Conservation (phyloP, 2,113 vertebrate genomes). For the Burhinus bistriatus region DNA sequence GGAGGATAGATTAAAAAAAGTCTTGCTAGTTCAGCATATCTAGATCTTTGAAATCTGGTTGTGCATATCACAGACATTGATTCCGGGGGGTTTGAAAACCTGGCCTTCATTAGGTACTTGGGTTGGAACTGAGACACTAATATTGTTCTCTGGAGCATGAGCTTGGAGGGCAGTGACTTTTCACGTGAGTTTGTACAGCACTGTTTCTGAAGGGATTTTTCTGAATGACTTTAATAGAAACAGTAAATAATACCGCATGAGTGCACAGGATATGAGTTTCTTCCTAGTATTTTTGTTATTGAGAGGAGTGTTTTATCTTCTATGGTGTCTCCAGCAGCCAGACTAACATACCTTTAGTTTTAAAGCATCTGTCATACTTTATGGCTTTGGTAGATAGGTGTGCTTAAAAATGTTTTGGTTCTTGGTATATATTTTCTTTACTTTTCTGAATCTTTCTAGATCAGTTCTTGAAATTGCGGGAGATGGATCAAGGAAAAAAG, state of each 20-base stretch:
- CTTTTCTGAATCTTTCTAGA: not conserved
- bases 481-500: not conserved
- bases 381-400: not conserved
- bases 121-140: not conserved
- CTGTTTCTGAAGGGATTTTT: not conserved
- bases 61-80: not conserved
- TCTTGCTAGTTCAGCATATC: not conserved
- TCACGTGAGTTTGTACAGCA: not conserved
- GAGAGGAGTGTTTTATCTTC: conserved; percentile 23
- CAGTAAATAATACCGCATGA: not conserved
- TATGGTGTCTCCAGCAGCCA: not conserved
- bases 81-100: not conserved
- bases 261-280: conserved; percentile 9
- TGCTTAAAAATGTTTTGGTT: conserved; percentile 22
- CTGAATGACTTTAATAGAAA: conserved; percentile 22
- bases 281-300: not conserved
- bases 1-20: not conserved
- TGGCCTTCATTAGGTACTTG: not conserved
- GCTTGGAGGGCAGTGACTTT: not conserved
- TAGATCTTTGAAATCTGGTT: not conserved
- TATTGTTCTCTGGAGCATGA: not conserved
- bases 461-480: not conserved
- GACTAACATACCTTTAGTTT: not conserved
- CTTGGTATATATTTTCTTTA: not conserved
- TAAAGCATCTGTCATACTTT: not conserved